Base-by-base conservation (phyloP, 2,113 vertebrate species). In the Plestiodon gilberti region DNA sequence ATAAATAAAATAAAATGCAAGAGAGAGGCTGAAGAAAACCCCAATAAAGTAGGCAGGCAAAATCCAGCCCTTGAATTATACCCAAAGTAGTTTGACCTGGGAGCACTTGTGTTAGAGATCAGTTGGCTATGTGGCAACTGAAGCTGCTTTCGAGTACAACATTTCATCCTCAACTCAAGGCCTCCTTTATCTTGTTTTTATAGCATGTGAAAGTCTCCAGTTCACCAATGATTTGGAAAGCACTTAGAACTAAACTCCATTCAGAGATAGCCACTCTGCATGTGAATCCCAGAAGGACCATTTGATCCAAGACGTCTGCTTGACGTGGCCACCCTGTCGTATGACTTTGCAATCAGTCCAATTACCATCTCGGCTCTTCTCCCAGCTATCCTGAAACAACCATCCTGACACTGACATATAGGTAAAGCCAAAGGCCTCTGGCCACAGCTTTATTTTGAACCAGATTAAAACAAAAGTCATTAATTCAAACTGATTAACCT, bases 161-260 rank as follows among this genome's bases (percentile, higher is more conserved):
- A 87, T 80, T 87, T 91, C 92, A 94, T 91, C 82, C 82, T 86
- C 22, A 87, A 93, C 57, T 84, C 78, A 90, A 92, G 91, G 83
- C 59, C 69, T 90, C 55, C 85, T 91, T 90, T 92, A 88, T 91
- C 90, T 92, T n/a, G 0, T 81, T 61, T 80, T 73, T 55, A 52
- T 38, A 79, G 40, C 62, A 22, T 76, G 76, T 83, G 83, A 80
- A 91, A 88, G 23, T 71, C 77, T 67, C 92, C 90, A 87, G 79
- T 93, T 88, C 88, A 52, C 30, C 91, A 67, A 92, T 90, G 91
- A 90, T 81, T 62, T 90, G 81, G 83, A 87, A 89, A 94, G 93
- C 85, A 85, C 77, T 89, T 82, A 20, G 2, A 28, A 28, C 40
- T 93, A 86, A 92, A 93, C 90, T 81, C 67, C 91, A 82, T 65